Conservation (phyloP, 1,140 invertebrate genomes). For the Mycetomoellerius zeteki region DNA sequence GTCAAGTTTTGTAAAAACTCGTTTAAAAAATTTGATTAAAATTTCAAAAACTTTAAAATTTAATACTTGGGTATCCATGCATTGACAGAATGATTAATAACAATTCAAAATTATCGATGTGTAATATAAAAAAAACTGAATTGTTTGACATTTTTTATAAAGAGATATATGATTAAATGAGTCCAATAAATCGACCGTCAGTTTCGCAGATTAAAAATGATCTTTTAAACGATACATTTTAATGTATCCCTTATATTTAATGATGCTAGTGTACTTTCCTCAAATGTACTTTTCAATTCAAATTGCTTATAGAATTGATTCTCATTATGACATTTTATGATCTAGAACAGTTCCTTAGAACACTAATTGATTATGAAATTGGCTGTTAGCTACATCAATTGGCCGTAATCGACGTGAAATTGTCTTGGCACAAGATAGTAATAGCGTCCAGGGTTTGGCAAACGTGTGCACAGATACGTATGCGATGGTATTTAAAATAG, state of each 20-base stretch:
- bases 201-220: background rate
- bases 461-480: background rate
- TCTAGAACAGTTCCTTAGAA: background rate
- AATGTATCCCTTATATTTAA: no score
- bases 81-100: no score
- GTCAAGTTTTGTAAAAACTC: no score
- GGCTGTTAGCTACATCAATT: constrained; percentile 57
- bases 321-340: constrained; percentile 12
- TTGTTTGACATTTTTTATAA: no score
- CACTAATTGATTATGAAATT: constrained; percentile 55
- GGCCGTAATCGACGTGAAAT: constrained; percentile 63
- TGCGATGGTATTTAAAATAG: constrained; percentile 36
- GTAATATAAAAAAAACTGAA: no score
- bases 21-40: no score
- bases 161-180: no score
- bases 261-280: no score
- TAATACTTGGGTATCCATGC: no score
- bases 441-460: constrained; percentile 39
- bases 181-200: no score
- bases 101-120: no score
- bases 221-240: background rate
- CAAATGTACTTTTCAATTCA: background rate
- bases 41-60: no score
- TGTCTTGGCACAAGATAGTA: constrained; percentile 55
- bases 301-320: constrained; percentile 19